Evolutionary conservation across 1,140 invertebrate species (phyloP).

Genomic region (Caerostris darwini): DNA sequence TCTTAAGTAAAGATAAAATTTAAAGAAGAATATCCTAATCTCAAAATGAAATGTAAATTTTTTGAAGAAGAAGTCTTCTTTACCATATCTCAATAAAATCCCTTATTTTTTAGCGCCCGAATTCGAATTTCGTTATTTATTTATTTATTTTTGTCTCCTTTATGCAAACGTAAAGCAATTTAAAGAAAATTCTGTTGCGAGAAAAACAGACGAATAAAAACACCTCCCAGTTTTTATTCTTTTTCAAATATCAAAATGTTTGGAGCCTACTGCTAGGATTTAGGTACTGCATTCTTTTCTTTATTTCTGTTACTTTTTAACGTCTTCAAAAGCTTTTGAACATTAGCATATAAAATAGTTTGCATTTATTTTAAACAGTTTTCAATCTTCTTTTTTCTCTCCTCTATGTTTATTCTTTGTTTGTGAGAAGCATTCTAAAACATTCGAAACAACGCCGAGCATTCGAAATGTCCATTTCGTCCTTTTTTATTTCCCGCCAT

Average conservation of each 20-base stretch:
- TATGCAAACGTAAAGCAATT: not conserved
- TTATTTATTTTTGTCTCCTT: constrained; percentile 6
- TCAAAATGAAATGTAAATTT: constrained; percentile 57
- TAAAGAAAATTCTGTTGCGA: not conserved
- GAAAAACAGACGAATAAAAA: constrained; percentile 15
- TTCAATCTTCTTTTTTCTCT: not conserved
- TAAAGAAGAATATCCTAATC: not conserved
- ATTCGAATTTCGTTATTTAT: not conserved
- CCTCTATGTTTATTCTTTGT: no score
- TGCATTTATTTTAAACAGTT: constrained; percentile 64
- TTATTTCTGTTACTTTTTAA: constrained; percentile 1
- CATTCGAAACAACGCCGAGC: constrained; percentile 24
- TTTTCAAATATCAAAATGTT: constrained; percentile 43
- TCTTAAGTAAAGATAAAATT: not conserved
- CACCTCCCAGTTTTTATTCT: not conserved
- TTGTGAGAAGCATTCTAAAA: not conserved
- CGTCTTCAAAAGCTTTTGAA: constrained; percentile 22
- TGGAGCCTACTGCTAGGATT: constrained; percentile 48
- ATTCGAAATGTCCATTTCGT: not conserved
- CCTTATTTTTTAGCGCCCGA: not conserved
- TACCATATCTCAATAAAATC: constrained; percentile 53
- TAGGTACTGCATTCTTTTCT: not conserved
- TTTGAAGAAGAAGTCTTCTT: not conserved
- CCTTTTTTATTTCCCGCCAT: not conserved
- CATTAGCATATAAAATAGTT: constrained; percentile 67